phyloP scores from a whole-genome alignment of 2,888 invertebrate species.

The Xestia rhomboidea region DNA sequence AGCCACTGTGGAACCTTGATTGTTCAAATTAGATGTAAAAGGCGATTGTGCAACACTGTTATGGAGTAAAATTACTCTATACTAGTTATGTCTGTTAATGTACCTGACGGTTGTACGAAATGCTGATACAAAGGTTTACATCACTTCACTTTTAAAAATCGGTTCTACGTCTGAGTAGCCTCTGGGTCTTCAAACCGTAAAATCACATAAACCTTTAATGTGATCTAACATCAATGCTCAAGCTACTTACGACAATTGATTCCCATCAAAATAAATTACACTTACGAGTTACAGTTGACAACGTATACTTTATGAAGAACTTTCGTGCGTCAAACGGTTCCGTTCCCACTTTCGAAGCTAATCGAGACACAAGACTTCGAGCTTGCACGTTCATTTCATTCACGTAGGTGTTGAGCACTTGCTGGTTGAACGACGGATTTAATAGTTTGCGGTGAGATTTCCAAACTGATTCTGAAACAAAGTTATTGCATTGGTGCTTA shows the following conservation, averaged over 20 bases:
- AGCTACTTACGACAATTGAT: background rate
- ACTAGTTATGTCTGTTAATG: too few relatives aligned
- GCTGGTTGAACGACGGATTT: constrained; percentile 70
- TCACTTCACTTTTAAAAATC: too few relatives aligned
- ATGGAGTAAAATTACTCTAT: too few relatives aligned
- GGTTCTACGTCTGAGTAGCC: background rate
- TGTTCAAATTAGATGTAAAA: too few relatives aligned
- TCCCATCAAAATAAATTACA: constrained; percentile 2
- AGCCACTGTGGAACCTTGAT: too few relatives aligned
- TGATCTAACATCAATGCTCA: too few relatives aligned
- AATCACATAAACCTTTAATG: too few relatives aligned
- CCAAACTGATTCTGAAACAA: background rate
- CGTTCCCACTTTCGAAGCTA: background rate
- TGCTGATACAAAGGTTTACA: too few relatives aligned
- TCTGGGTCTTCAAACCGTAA: background rate
- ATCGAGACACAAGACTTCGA: background rate
- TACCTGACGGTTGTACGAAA: too few relatives aligned
- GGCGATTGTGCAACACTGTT: too few relatives aligned
- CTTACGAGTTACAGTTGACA: constrained; percentile 68
- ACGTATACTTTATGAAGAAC: constrained; percentile 30
- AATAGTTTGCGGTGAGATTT: constrained; percentile 70
- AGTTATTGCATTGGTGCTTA: background rate
- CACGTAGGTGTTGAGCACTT: constrained; percentile 55
- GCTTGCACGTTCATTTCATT: constrained; percentile 1
- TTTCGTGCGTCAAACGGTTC: background rate